Evolutionary conservation across 2,113 vertebrate species (phyloP), one percentile per base, ranked within the genome.

Genomic region (Misgurnus anguillicaudatus): DNA sequence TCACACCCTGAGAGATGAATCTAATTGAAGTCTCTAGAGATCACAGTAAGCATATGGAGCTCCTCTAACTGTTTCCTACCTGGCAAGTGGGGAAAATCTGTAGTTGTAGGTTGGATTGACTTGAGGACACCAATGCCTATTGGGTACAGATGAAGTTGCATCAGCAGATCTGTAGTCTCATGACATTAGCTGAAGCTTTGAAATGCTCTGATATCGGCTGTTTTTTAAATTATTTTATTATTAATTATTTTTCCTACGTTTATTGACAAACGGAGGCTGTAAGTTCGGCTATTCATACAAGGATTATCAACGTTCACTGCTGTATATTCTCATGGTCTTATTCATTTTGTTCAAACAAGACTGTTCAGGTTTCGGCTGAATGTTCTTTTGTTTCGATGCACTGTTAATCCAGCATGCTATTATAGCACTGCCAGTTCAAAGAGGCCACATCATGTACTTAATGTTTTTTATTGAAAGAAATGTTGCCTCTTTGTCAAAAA

Each of bases 151-250:
- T 69, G 66, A 47, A 60, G 78, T 75, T 85, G 71, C 76, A 72
- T 86, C 66, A 80, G 74, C 42, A 66, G 65, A 82, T 67, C 77
- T 77, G 68, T 48, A 64, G 82, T 79, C 83, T 82, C 57, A 76
- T 77, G 77, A 82, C 75, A 68, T 45, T 65, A 24, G 48, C 51
- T 48, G 75, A 66, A 7, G 38, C 14, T n/a, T 31, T 31, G 24
- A 57, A 69, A 55, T 70, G 31, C 73, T 71, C 69, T 70, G 41
- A n/a, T 66, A 81, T 80, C 66, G 70, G 55, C 45, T 21, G 39
- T 19, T 19, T 65, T 62, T 70, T 78, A 41, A 66, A 60, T 42
- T 41, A 39, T 51, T 62, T 4, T 3, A 14, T 19, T 17, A 0
- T 57, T 57, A 7, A 19, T 9, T 24, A 2, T 7, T 48, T 51